These are phyloP conservation scores for Pseudotriccus pelzelni DNA, from an alignment of 2,797 vertebrate species.

Conservation along the genomic window DNA sequence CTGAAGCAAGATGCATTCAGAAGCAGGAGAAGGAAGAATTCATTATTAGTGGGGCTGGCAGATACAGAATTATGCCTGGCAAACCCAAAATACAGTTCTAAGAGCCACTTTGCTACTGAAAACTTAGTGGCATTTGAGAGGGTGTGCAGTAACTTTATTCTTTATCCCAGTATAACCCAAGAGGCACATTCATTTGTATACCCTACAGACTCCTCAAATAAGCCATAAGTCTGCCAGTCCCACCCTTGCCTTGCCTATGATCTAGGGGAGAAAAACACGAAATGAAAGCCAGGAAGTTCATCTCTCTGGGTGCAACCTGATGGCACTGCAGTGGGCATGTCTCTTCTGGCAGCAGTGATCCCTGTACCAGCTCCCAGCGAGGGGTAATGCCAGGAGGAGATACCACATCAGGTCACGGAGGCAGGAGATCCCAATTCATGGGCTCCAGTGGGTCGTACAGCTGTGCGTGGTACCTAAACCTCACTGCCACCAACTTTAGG, in stretches of 20 bases:
- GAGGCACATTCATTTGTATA: background rate
- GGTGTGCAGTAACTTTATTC: background rate
- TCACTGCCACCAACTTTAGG: fast-evolving
- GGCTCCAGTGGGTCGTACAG: background rate
- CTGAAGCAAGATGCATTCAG: background rate
- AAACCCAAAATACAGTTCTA: background rate
- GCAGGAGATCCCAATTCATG: background rate
- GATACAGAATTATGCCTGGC: background rate
- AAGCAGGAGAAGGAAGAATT: background rate
- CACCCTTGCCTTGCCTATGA: conserved; percentile 19
- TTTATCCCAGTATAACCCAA: background rate
- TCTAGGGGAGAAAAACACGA: background rate
- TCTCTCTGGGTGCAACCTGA: background rate
- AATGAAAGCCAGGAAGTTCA: conserved; percentile 14
- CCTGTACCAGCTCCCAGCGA: fast-evolving
- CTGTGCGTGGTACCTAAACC: background rate
- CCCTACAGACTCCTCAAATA: conserved; percentile 11
- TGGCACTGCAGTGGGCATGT: background rate
- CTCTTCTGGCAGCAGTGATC: background rate
- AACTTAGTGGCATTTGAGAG: background rate
- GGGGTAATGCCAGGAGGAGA: background rate
- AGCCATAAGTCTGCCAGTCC: conserved; percentile 33
- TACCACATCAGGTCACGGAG: background rate
- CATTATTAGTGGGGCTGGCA: background rate
- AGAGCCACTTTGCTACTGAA: background rate